A percentile compares a stretch with the other conserved stretches of the same genome.
Conservation (phyloP, 1,140 invertebrate genomes). For the Caenorhabditis brenneri region DNA sequence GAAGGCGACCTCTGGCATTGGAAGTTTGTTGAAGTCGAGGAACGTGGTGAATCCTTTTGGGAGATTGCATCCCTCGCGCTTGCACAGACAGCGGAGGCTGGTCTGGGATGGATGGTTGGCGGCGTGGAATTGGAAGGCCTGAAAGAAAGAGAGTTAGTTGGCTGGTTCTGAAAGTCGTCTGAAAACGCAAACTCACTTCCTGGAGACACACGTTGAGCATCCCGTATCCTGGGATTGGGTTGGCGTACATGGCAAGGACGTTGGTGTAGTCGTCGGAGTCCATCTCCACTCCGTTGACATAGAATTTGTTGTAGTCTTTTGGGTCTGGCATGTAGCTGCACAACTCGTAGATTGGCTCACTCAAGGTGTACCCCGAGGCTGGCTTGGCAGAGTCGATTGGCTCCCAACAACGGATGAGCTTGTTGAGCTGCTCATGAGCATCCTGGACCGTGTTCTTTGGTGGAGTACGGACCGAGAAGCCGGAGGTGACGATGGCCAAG, state of each 20-base stretch:
- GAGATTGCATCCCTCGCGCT: conserved; percentile 6
- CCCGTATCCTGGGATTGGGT: neutral
- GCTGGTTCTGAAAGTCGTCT: neutral
- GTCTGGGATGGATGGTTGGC: neutral
- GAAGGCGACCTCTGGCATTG: conserved; percentile 5
- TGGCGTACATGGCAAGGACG: neutral
- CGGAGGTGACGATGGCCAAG: neutral
- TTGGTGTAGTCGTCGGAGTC: conserved; percentile 9
- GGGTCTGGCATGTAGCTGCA: conserved; percentile 1
- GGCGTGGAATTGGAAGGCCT: conserved; percentile 35
- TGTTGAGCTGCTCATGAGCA: neutral
- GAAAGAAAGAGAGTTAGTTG: neutral
- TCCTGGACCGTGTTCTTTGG: conserved; percentile 18
- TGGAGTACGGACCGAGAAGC: neutral
- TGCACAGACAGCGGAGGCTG: conserved; percentile 1
- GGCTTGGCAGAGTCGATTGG: neutral
- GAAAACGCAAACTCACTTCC: neutral
- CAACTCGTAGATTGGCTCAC: conserved; percentile 14
- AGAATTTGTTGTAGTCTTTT: neutral
- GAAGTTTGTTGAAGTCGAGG: conserved; percentile 18
- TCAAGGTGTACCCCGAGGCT: neutral
- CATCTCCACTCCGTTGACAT: neutral
- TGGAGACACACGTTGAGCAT: conserved; percentile 9
- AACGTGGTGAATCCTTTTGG: conserved; percentile 25
- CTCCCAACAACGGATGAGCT: neutral